Evolutionary conservation across 2,888 invertebrate genomes (phyloP).

Genomic region (Zygothrica quintamaculata): DNA sequence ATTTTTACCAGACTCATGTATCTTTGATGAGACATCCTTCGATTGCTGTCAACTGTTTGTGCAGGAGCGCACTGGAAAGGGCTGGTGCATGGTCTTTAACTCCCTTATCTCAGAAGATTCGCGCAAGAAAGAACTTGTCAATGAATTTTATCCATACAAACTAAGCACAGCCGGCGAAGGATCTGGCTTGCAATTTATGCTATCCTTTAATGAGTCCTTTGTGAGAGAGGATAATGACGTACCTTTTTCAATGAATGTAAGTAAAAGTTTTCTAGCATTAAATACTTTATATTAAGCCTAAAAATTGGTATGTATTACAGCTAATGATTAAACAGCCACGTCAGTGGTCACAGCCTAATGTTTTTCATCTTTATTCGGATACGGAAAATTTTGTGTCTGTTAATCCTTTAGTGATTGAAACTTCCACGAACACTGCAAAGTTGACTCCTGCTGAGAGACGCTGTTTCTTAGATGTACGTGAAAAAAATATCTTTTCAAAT

Average conservation of each 20-base stretch:
- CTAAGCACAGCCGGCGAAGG: conserved; percentile 79
- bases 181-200: conserved; percentile 73
- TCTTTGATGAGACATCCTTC: conserved; percentile 82
- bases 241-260: conserved; percentile 60
- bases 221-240: conserved; percentile 29
- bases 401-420: conserved; percentile 65
- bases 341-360: conserved; percentile 65
- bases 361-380: conserved; percentile 60
- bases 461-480: conserved; percentile 76
- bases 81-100: conserved; percentile 85
- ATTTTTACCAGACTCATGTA: conserved; percentile 82
- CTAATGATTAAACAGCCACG: conserved; percentile 73
- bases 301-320: conserved; percentile 27
- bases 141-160: conserved; percentile 71
- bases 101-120: conserved; percentile 80
- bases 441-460: conserved; percentile 60
- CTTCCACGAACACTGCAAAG: conserved; percentile 53
- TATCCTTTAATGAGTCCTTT: conserved; percentile 53
- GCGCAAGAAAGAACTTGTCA: conserved; percentile 62
- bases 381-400: conserved; percentile 73
- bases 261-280: conserved; percentile 7
- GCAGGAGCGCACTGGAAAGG: conserved; percentile 83
- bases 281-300: not conserved
- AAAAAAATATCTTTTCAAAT: not conserved
- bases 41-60: conserved; percentile 85